Percentiles rank a stretch among this genome's conserved stretches.
Conservation (phyloP, 2,113 vertebrate genomes). For the Castor canadensis region DNA sequence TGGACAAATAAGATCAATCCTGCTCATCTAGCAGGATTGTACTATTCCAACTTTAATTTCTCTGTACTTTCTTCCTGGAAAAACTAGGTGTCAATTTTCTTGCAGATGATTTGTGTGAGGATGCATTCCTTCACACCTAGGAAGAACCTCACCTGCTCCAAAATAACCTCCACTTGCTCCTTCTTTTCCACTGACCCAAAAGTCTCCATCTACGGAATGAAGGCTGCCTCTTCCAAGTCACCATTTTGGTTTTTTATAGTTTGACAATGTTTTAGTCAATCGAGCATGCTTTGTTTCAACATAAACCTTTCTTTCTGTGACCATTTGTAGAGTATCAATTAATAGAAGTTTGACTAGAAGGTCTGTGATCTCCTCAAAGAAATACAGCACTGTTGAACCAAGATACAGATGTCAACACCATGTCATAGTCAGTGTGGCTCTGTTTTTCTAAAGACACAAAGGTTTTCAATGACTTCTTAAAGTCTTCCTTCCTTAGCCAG, state of each 20-base stretch:
- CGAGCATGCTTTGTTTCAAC: slow-evolving; percentile 98
- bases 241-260: slow-evolving; percentile 96
- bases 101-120: no score
- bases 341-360: slow-evolving; percentile 94
- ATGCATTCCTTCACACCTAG: no score
- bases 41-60: no score
- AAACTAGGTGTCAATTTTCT: no score
- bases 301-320: slow-evolving; percentile 99
- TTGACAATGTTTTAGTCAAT: slow-evolving; percentile 94
- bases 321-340: slow-evolving; percentile 96
- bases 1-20: no score
- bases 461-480: slow-evolving; percentile 96
- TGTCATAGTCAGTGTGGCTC: slow-evolving; percentile 97
- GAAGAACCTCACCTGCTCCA: no score
- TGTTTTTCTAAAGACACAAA: slow-evolving; percentile 98
- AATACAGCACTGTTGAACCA: slow-evolving; percentile 97
- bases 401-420: slow-evolving; percentile 98
- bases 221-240: slow-evolving; percentile 95
- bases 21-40: no score
- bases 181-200: no score
- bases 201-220: slow-evolving; percentile 96
- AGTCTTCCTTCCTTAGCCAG: slow-evolving; percentile 97
- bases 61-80: no score
- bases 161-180: no score
- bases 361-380: slow-evolving; percentile 93